phyloP scores from a whole-genome alignment of 2,888 invertebrate species.

The Bellardia pandia region DNA sequence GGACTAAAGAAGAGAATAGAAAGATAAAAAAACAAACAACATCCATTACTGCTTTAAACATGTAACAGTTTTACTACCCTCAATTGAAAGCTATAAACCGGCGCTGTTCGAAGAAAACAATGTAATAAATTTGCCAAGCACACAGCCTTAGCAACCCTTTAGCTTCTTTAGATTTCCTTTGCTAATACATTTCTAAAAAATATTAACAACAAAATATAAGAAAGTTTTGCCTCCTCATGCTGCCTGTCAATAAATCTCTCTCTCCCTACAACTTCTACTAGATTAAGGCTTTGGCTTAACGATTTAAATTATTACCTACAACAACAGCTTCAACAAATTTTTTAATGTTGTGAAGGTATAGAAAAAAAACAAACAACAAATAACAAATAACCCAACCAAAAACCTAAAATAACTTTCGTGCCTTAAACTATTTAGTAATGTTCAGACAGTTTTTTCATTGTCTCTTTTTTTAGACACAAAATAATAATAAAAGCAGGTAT shows the following conservation, averaged over 20 bases:
- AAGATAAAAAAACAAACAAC: neutral
- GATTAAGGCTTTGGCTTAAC: neutral
- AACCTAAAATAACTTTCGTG: slow-evolving; percentile 26
- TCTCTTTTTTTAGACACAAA: neutral
- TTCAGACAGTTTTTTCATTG: neutral
- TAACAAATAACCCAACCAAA: neutral
- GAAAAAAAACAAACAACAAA: neutral
- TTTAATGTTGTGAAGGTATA: neutral
- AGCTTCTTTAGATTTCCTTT: neutral
- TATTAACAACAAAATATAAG: neutral
- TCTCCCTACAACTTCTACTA: too few relatives aligned
- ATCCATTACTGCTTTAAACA: neutral
- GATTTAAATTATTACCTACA: neutral
- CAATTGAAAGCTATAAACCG: neutral
- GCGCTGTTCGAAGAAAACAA: neutral
- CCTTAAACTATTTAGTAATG: slow-evolving; percentile 17
- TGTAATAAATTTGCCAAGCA: slow-evolving; percentile 17
- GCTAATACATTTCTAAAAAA: neutral
- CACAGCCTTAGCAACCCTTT: neutral
- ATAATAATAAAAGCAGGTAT: too few relatives aligned
- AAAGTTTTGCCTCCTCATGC: too few relatives aligned
- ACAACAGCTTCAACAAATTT: neutral
- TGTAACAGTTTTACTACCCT: neutral
- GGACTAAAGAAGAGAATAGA: neutral
- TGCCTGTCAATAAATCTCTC: too few relatives aligned